A percentile compares a stretch with the other conserved stretches of the same genome.
These are phyloP conservation scores for Actinia tenebrosa DNA, from an alignment of 64 coral and sea anemone species.

Conservation along the genomic window DNA sequence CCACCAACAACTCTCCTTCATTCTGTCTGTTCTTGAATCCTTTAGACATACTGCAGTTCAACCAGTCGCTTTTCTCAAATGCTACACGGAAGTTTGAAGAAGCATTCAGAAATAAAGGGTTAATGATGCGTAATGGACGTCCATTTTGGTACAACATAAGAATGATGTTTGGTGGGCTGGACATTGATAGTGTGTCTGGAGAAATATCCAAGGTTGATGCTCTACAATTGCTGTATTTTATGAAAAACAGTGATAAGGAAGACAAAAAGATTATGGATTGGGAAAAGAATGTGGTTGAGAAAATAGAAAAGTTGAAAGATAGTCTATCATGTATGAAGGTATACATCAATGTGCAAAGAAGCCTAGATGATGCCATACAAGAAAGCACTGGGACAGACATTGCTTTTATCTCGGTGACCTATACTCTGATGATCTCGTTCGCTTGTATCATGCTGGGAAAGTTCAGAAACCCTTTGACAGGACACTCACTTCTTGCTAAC, in stretches of 20 bases:
- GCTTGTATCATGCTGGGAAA: constrained; percentile 60
- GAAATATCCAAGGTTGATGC: constrained; percentile 25
- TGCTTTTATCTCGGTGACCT: constrained; percentile 51
- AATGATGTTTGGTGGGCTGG: constrained; percentile 47
- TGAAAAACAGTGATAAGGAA: constrained; percentile 9
- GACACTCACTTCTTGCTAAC: constrained; percentile 59
- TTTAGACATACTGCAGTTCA: constrained; percentile 61
- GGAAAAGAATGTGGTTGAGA: constrained; percentile 42
- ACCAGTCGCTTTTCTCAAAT: background rate
- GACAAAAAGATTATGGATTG: constrained; percentile 37
- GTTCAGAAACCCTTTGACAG: constrained; percentile 53
- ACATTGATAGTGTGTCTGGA: background rate
- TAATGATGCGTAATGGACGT: constrained; percentile 51
- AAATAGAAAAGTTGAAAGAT: background rate
- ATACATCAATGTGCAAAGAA: constrained; percentile 43
- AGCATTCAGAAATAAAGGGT: constrained; percentile 31
- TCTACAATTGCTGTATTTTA: constrained; percentile 49
- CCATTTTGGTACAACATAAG: constrained; percentile 50
- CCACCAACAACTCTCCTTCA: constrained; percentile 1
- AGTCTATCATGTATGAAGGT: constrained; percentile 28
- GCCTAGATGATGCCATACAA: constrained; percentile 59
- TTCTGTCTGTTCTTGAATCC: constrained; percentile 44
- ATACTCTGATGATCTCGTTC: constrained; percentile 58
- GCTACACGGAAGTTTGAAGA: constrained; percentile 14
- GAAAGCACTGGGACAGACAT: constrained; percentile 46